phyloP scores from a whole-genome alignment of 2,888 invertebrate genomes.

The Cetonia aurata region DNA sequence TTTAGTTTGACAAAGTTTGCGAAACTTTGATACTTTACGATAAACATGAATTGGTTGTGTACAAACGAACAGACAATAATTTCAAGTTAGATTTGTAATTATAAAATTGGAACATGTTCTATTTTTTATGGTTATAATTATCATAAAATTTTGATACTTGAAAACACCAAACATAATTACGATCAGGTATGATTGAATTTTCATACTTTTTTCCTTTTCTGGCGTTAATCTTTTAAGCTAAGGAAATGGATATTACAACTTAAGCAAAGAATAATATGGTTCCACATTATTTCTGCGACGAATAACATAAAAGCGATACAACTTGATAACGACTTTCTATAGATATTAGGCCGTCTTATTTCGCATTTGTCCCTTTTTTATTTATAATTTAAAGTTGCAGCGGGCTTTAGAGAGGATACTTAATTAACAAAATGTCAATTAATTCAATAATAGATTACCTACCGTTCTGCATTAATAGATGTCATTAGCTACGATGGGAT shows the following conservation, averaged over 20 bases:
- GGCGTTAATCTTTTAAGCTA: background rate
- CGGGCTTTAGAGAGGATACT: background rate
- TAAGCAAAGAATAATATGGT: slow-evolving; percentile 21
- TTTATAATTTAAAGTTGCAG: slow-evolving; percentile 25
- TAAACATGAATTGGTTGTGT: too few relatives aligned
- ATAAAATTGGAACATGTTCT: too few relatives aligned
- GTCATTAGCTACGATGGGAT: background rate
- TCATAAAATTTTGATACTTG: background rate
- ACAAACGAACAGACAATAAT: too few relatives aligned
- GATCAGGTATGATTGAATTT: background rate
- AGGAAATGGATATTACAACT: slow-evolving; percentile 10
- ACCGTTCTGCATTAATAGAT: too few relatives aligned
- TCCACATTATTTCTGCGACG: slow-evolving; percentile 27
- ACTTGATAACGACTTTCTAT: slow-evolving; percentile 30
- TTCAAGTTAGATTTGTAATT: too few relatives aligned
- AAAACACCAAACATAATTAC: background rate
- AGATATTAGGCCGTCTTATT: slow-evolving; percentile 32
- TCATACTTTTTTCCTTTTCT: background rate
- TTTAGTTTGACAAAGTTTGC: too few relatives aligned
- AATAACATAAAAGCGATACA: slow-evolving; percentile 10
- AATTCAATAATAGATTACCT: slow-evolving; percentile 10
- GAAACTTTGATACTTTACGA: too few relatives aligned
- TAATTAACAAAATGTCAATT: slow-evolving; percentile 13
- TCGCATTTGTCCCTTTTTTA: slow-evolving; percentile 18
- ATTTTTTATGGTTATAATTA: background rate